Base-by-base conservation (phyloP, 2,888 invertebrate species). In the Xylocampa areola region DNA sequence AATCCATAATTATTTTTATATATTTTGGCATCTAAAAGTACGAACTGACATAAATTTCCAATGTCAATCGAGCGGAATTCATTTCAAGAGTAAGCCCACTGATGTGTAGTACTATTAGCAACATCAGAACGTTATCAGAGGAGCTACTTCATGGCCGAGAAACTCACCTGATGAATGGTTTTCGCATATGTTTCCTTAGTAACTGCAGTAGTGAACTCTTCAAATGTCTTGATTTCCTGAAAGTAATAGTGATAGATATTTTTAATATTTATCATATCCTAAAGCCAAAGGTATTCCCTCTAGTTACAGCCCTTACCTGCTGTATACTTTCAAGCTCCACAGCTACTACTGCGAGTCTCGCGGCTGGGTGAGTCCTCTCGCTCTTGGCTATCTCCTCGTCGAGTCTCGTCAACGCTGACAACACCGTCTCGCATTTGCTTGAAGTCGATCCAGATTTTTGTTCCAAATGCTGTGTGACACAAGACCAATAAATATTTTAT, bases 141-240 rank as follows among this genome's bases (percentile, higher is more conserved):
- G n/a, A n/a, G n/a, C n/a, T n/a, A n/a, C n/a, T n/a, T n/a, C n/a
- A n/a, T n/a, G n/a, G n/a, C n/a, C n/a, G n/a, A n/a, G n/a, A 11
- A n/a, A 44, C 68, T 63, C 50, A 92, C 93, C 87, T 93, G 91
- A 61, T 94, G 92, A 59, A 94, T 75, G n/a, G 90, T 91, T 76
- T 90, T 91, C 1, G 90, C 87, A 50, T 92, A 93, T 3, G 72
- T 70, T n/a, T 92, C 89, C 55, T 85, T 84, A 13, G 69, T 81
- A 3, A 72, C 57, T 2, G 76, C 48, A 17, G 62, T 75, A 0
- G 86, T 84, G 0, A 67, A 79, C 32, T 88, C 91, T 68, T 91
- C 88, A 63, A 92, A 89, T 7, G 84, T 77, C 53, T 76, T 86
- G 13, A 94, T 89, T 85, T 94, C 93, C 93, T 93, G 73, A 32